Base-by-base conservation (phyloP, 92 coral and sea anemone genomes). In the Siderastrea siderea region DNA sequence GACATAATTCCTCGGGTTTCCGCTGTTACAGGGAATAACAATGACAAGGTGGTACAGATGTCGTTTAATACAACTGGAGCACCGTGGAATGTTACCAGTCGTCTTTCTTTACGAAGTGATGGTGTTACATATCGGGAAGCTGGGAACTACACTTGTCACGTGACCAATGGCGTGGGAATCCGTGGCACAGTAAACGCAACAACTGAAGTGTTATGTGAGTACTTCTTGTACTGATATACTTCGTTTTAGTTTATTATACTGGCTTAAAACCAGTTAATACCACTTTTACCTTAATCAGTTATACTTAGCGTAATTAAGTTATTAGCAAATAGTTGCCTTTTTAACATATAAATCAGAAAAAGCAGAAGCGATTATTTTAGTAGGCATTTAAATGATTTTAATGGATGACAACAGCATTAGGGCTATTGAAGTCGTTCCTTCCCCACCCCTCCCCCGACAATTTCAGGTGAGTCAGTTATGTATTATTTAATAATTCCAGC, bases 141-240 rank as follows among this genome's bases (percentile, higher is more conserved):
- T 55, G 94, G 92, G 54, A 91, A 90, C 71, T 93, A 93, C 82
- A 90, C 94, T 48, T 93, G 96, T 65, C 48, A 77, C 52, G 96
- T 72, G 67, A 63, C 45, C 68, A 90, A 86, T 73, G 67, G 76
- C 13, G 77, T 85, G 53, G 81, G 65, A 26, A 81, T 47, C 2
- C 19, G 0, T n/a, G 71, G 11, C 0, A 55, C 90, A 17, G 48
- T 86, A 3, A 79, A 74, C 5, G 70, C 71, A 62, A 46, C 11
- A 14, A 63, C 84, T 46, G 90, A 93, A 50, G 78, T 93, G 43
- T 74, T 93, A 44, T 86, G 96, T 93, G 84, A 93, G 96, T 26
- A 26, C 38, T 26, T 26, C 38, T 26, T 14, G 1, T 66, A 10
- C 4, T 19, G 7, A 26, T 26, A 26, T 26, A 26, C 38, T 26